These are phyloP conservation scores for Thamnophis elegans DNA, from an alignment of 2,797 vertebrate species.

Conservation along the genomic window DNA sequence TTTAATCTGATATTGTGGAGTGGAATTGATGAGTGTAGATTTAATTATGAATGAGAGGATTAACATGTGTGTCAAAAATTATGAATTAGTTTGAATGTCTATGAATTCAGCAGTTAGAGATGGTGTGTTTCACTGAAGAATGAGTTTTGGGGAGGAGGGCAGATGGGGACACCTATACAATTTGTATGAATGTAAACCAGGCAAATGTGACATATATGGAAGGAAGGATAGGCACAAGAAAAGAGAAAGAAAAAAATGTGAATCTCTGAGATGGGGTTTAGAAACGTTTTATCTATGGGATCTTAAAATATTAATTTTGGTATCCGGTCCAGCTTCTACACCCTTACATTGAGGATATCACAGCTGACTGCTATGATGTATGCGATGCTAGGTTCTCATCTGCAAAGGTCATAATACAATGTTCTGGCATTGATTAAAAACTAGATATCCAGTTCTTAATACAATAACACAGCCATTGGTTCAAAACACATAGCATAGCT, in stretches of 20 bases:
- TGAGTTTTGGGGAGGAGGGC: background rate
- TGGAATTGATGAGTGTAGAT: background rate
- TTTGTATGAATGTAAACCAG: background rate
- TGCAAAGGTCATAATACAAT: background rate
- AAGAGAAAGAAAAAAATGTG: background rate
- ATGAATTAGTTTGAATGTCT: background rate
- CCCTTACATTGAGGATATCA: background rate
- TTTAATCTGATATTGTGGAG: background rate
- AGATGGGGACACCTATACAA: background rate
- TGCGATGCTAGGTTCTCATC: background rate
- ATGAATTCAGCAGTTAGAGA: background rate
- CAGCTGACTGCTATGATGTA: background rate
- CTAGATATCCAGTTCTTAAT: constrained; percentile 22
- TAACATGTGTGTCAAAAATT: background rate
- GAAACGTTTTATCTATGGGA: background rate
- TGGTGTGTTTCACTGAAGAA: background rate
- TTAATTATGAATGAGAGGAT: background rate
- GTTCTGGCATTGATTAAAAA: background rate
- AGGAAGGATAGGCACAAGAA: background rate
- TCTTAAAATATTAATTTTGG: background rate
- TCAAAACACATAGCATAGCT: constrained; percentile 22
- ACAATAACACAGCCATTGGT: constrained; percentile 15
- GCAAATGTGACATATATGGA: background rate
- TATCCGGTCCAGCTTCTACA: background rate
- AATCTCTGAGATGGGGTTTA: background rate